phyloP scores from a whole-genome alignment of 2,797 vertebrate genomes.

The Bufotes viridis region DNA sequence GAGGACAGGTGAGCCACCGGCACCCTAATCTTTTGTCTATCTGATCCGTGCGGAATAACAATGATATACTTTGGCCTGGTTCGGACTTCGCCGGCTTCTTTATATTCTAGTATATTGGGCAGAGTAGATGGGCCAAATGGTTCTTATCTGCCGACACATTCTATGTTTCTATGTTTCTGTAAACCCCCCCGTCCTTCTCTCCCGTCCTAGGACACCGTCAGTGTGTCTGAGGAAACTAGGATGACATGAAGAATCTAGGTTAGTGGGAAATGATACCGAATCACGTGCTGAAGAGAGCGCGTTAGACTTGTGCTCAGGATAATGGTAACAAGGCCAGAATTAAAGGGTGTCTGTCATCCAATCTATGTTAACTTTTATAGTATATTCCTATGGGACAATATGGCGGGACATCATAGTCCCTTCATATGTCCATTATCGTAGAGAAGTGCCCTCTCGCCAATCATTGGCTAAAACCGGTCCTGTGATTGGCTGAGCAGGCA shows the following conservation, averaged over 20 bases:
- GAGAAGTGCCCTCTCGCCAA: no score
- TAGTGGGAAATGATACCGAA: not conserved
- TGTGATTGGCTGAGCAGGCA: no score
- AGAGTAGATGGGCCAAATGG: no score
- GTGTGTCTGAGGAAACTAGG: not conserved
- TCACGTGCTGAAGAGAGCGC: not conserved
- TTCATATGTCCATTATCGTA: no score
- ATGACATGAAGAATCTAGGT: constrained; percentile 2
- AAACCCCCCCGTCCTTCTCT: not conserved
- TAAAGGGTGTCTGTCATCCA: not conserved
- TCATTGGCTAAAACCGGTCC: no score
- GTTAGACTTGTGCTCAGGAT: not conserved
- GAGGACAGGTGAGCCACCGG: not conserved
- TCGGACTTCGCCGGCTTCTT: not conserved
- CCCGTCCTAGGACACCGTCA: not conserved
- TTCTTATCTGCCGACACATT: no score
- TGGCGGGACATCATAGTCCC: not conserved
- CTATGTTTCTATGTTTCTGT: no score
- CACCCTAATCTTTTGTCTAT: not conserved
- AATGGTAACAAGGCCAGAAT: not conserved
- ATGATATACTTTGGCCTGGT: not conserved
- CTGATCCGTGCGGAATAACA: not conserved
- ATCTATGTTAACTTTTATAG: no score
- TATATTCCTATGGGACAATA: not conserved
- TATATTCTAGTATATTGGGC: no score